Evolutionary conservation across 2,797 vertebrate genomes (phyloP).

Genomic region (Perodicticus potto): DNA sequence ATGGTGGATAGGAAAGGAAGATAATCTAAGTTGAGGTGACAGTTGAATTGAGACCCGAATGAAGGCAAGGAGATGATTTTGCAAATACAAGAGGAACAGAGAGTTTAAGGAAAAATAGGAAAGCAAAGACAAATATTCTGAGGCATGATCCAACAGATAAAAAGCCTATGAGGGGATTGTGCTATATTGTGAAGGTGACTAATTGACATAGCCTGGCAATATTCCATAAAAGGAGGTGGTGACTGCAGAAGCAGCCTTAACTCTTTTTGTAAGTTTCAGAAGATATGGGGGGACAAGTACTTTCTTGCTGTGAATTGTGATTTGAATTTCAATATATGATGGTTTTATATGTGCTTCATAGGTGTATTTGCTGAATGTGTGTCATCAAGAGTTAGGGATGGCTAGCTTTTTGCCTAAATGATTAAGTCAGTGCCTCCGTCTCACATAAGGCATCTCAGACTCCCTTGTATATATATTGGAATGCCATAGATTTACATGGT

Average conservation of each 20-base stretch:
- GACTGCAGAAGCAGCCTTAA: neutral
- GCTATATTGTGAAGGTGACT: neutral
- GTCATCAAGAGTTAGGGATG: neutral
- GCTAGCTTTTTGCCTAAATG: neutral
- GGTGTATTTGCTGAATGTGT: neutral
- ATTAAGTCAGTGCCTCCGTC: neutral
- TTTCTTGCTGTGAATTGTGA: neutral
- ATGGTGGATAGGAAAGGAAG: neutral
- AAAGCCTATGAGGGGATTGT: neutral
- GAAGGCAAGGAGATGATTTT: neutral
- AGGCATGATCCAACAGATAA: too few relatives aligned
- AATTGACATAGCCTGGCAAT: neutral
- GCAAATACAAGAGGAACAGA: neutral
- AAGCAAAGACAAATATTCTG: neutral
- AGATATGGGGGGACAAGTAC: neutral
- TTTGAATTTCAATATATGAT: too few relatives aligned
- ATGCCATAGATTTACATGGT: rapidly evolving
- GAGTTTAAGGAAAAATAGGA: neutral
- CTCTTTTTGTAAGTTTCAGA: neutral
- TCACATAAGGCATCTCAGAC: neutral
- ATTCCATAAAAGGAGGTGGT: too few relatives aligned
- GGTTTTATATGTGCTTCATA: neutral
- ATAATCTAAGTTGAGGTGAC: neutral
- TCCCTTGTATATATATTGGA: neutral
- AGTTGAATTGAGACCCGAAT: neutral